Evolutionary conservation across 2,888 invertebrate species (phyloP).

Genomic region (Tachina lurida): DNA sequence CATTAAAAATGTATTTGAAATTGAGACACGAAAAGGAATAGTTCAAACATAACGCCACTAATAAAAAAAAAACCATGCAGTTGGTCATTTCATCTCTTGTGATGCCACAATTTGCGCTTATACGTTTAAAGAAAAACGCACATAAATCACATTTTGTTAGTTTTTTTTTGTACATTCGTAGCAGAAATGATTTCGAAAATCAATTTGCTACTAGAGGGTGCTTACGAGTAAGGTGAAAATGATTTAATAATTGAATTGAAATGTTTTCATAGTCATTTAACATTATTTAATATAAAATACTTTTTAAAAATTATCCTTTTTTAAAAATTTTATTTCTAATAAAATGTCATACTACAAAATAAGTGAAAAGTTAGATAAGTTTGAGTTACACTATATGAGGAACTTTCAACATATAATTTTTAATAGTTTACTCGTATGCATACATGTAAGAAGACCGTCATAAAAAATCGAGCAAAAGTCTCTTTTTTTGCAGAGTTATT

Average conservation of each 20-base stretch:
- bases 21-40: conserved; percentile 28
- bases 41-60: conserved; percentile 1
- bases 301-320: no score
- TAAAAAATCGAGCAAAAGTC: no score
- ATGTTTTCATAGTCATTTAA: no score
- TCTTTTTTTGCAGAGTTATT: no score
- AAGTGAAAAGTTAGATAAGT: neutral
- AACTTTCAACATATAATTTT: neutral
- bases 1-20: conserved; percentile 25
- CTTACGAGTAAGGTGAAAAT: no score
- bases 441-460: no score
- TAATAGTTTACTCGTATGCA: no score
- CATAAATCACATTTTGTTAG: conserved; percentile 46
- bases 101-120: conserved; percentile 34
- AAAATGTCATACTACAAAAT: neutral
- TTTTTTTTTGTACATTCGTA: conserved; percentile 22
- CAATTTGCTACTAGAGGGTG: conserved; percentile 16
- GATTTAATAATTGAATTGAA: no score
- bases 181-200: conserved; percentile 20
- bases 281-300: neutral
- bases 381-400: no score
- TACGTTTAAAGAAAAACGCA: neutral
- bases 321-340: no score
- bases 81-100: conserved; percentile 52
- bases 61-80: conserved; percentile 52